These are phyloP conservation scores for Strix aluco DNA, from an alignment of 2,113 vertebrate genomes.

Conservation along the genomic window DNA sequence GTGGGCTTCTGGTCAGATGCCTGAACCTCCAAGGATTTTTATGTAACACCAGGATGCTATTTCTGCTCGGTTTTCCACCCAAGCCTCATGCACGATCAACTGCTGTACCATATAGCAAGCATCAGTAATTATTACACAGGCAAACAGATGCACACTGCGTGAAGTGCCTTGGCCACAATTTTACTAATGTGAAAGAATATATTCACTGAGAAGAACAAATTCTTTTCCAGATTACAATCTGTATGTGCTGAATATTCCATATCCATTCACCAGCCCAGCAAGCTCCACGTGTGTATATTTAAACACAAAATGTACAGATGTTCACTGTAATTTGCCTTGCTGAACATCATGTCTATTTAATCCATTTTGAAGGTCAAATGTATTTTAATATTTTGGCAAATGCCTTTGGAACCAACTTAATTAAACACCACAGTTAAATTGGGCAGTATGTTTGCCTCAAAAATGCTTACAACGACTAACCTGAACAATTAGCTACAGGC, in stretches of 20 bases:
- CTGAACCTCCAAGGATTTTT: not conserved
- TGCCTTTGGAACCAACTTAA: constrained; percentile 38
- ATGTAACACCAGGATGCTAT: not conserved
- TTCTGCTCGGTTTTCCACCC: not conserved
- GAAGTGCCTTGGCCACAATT: not conserved
- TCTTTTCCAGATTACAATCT: constrained; percentile 40
- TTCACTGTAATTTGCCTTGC: constrained; percentile 24
- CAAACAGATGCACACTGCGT: not conserved
- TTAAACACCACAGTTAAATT: constrained; percentile 20
- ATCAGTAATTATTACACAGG: not conserved
- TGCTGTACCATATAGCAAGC: not conserved
- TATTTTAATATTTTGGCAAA: constrained; percentile 51
- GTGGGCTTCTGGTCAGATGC: not conserved
- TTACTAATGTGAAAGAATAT: not conserved
- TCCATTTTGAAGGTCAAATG: constrained; percentile 54
- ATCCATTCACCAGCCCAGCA: constrained; percentile 9
- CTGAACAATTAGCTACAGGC: constrained; percentile 12
- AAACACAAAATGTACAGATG: constrained; percentile 38
- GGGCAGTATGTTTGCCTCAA: constrained; percentile 1
- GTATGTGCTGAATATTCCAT: constrained; percentile 14
- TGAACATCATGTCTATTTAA: constrained; percentile 36
- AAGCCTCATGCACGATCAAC: not conserved
- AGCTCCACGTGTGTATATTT: constrained; percentile 8
- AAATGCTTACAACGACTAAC: constrained; percentile 3
- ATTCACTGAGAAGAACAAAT: constrained; percentile 6